Evolutionary conservation across 2,113 vertebrate species (phyloP).

Genomic region (Xerus inauris): DNA sequence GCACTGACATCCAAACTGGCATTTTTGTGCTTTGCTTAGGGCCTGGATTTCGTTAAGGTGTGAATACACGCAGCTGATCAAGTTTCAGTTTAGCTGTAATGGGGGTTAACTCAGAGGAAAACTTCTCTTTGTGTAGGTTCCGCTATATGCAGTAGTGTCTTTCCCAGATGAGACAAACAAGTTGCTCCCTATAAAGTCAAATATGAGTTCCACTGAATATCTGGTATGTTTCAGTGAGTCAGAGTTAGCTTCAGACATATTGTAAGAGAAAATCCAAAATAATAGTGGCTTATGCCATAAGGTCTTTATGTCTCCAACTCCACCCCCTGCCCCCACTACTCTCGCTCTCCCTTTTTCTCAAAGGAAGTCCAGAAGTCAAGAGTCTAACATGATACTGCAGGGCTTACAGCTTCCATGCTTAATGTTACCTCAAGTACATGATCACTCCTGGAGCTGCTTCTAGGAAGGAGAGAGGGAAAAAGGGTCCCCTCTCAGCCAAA

Average conservation of each 20-base stretch:
- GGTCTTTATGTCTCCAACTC: too few relatives aligned
- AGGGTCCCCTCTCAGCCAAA: accelerated
- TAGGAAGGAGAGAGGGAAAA: not conserved
- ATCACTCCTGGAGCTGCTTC: not conserved
- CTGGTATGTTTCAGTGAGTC: slow-evolving; percentile 11
- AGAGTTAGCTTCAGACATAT: not conserved
- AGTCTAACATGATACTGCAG: not conserved
- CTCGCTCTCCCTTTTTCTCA: too few relatives aligned
- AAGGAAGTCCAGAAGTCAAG: not conserved
- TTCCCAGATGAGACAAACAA: not conserved
- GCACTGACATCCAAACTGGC: not conserved
- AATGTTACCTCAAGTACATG: not conserved
- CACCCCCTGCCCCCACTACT: too few relatives aligned
- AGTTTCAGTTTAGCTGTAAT: not conserved
- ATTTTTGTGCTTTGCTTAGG: not conserved
- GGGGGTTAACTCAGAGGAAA: not conserved
- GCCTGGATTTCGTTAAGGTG: not conserved
- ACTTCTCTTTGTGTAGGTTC: not conserved
- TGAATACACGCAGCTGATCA: not conserved
- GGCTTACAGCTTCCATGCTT: not conserved
- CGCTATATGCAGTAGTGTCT: not conserved
- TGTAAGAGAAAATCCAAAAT: slow-evolving; percentile 23
- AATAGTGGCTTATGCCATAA: not conserved
- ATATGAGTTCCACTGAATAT: not conserved
- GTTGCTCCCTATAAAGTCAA: not conserved